phyloP scores from a whole-genome alignment of 2,888 invertebrate species.

The Malacosoma neustria region DNA sequence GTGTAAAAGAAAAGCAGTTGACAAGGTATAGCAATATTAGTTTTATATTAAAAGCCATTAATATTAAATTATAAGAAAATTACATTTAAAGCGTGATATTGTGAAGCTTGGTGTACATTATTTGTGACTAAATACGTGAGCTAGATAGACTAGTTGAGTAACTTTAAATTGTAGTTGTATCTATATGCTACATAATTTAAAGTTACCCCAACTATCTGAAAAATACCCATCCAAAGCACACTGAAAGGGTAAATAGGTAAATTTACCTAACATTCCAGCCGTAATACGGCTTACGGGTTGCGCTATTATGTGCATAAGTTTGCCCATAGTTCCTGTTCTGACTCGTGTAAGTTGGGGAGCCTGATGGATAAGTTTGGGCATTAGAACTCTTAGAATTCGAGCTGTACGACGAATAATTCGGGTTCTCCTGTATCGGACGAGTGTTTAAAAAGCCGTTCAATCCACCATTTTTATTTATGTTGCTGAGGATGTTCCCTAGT shows the following conservation, averaged over 20 bases:
- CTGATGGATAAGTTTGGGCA: conserved; percentile 53
- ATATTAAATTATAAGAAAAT: no score
- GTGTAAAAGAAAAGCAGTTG: no score
- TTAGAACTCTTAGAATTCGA: conserved; percentile 56
- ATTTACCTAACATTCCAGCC: conserved; percentile 71
- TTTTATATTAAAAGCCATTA: no score
- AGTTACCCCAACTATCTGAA: no score
- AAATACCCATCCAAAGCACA: conserved; percentile 20
- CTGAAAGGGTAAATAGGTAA: conserved; percentile 11
- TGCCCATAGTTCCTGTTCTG: conserved; percentile 54
- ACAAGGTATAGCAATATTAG: no score
- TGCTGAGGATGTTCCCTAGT: conserved; percentile 50
- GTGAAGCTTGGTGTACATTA: no score
- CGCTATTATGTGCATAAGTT: conserved; percentile 36
- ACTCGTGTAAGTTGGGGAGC: conserved; percentile 35
- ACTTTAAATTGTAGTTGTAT: no score
- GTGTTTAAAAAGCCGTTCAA: conserved; percentile 51
- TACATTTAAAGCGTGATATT: no score
- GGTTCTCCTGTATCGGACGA: conserved; percentile 61
- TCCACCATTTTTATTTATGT: conserved; percentile 48
- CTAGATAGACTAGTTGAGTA: no score
- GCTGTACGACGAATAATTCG: conserved; percentile 51
- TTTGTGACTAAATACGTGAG: no score
- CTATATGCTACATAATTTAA: no score
- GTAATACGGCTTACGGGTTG: conserved; percentile 50